phyloP scores from a whole-genome alignment of 2,113 vertebrate species.

The Lethenteron camtschaticum region DNA sequence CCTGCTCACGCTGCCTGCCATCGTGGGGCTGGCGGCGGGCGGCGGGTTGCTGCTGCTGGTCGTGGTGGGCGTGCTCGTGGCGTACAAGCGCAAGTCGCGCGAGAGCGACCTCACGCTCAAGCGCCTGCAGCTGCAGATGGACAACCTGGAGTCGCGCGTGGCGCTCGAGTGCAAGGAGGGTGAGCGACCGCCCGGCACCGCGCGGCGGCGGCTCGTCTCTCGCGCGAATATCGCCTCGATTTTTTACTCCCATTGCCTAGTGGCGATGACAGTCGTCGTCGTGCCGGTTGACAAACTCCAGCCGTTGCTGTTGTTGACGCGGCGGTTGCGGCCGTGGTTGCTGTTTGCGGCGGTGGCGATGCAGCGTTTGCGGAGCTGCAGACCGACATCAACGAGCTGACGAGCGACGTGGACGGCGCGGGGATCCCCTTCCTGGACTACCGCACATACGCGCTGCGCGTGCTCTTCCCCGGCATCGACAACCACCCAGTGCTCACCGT shows the following conservation, averaged over 20 bases:
- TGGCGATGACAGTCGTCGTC: too few relatives aligned
- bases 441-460: conserved; percentile 80
- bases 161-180: conserved; percentile 96
- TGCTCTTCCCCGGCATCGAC: conserved; percentile 92
- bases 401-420: conserved; percentile 77
- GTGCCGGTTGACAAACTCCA: too few relatives aligned
- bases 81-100: conserved; percentile 87
- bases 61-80: conserved; percentile 88
- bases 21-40: conserved; percentile 73
- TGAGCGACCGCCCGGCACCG: conserved; percentile 13
- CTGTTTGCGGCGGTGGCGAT: background rate
- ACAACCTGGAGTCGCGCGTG: conserved; percentile 87
- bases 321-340: too few relatives aligned
- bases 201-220: too few relatives aligned
- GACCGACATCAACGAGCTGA: conserved; percentile 93
- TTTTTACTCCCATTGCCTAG: too few relatives aligned
- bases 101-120: conserved; percentile 95
- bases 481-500: conserved; percentile 85
- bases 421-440: conserved; percentile 94
- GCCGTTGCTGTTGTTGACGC: too few relatives aligned
- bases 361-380: conserved; percentile 88
- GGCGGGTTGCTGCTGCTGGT: conserved; percentile 87
- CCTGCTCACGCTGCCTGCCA: conserved; percentile 76
- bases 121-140: conserved; percentile 97
- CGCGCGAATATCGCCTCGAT: too few relatives aligned